Percentiles rank a stretch among this genome's conserved stretches.
These are phyloP conservation scores for Lucilia cuprina DNA, from an alignment of 1,140 invertebrate species.

Conservation along the genomic window DNA sequence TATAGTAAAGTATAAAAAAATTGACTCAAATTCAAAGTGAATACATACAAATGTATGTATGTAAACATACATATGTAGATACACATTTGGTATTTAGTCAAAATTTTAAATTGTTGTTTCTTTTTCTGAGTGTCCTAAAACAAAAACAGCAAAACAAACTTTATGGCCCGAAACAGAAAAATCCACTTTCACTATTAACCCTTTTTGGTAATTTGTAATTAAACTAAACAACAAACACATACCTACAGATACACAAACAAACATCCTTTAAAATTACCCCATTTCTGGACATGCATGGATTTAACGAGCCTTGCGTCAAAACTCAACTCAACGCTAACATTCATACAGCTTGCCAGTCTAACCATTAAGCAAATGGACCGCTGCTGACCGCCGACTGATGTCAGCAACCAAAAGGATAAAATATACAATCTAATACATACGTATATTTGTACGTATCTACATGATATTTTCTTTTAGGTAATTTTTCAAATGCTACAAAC, in stretches of 20 bases:
- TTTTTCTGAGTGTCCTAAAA: not conserved
- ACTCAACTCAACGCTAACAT: not conserved
- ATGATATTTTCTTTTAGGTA: not conserved
- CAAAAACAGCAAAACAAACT: not conserved
- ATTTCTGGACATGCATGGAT: constrained; percentile 51
- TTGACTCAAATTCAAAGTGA: too few species aligned
- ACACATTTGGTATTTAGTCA: not conserved
- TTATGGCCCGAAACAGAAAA: constrained; percentile 31
- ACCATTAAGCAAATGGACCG: constrained; percentile 23
- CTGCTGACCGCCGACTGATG: constrained; percentile 21
- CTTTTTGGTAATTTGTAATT: constrained; percentile 36
- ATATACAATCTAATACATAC: constrained; percentile 7
- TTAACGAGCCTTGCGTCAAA: constrained; percentile 45
- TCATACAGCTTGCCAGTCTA: not conserved
- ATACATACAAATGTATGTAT: not conserved
- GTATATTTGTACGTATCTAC: too few species aligned
- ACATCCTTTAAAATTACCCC: constrained; percentile 26
- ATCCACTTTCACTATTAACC: constrained; percentile 36
- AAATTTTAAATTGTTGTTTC: constrained; percentile 12
- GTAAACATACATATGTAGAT: not conserved
- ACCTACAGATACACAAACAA: not conserved
- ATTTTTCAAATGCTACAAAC: constrained; percentile 24
- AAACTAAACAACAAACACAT: constrained; percentile 33
- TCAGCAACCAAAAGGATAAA: constrained; percentile 27
- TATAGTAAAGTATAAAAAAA: too few species aligned